phyloP scores from a whole-genome alignment of 2,797 vertebrate genomes.

The Selene dorsalis region DNA sequence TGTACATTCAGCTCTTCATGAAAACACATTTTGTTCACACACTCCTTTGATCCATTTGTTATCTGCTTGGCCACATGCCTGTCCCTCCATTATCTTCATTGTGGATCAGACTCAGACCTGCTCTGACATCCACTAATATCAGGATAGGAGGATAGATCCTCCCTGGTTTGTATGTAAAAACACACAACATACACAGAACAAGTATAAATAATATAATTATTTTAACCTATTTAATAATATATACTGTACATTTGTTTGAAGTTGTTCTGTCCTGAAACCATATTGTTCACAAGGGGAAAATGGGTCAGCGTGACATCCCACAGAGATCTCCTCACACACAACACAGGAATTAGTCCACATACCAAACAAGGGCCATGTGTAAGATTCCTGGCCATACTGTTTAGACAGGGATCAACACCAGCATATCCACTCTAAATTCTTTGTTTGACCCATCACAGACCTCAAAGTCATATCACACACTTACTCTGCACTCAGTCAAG shows the following conservation, averaged over 20 bases:
- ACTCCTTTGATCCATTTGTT: too few species aligned
- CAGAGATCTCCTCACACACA: constrained; percentile 21
- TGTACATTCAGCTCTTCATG: too few species aligned
- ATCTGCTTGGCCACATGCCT: too few species aligned
- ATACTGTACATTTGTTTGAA: background rate
- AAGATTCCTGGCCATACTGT: constrained; percentile 20
- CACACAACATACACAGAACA: too few species aligned
- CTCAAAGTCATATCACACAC: constrained; percentile 48
- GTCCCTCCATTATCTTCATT: too few species aligned
- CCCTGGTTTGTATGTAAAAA: too few species aligned
- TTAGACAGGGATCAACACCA: constrained; percentile 43
- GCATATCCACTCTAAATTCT: background rate
- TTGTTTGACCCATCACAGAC: constrained; percentile 15
- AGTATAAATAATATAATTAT: too few species aligned
- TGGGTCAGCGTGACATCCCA: background rate
- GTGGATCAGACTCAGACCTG: too few species aligned
- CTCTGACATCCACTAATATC: too few species aligned
- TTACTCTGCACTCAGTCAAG: constrained; percentile 58
- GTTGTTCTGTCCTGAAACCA: background rate
- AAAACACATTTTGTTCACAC: too few species aligned
- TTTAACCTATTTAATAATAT: too few species aligned
- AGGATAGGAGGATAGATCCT: too few species aligned
- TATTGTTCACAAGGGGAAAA: background rate
- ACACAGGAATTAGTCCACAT: constrained; percentile 26
- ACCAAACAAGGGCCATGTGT: constrained; percentile 8